Conservation (phyloP, 2,797 vertebrate genomes). For the Dermochelys coriacea region DNA sequence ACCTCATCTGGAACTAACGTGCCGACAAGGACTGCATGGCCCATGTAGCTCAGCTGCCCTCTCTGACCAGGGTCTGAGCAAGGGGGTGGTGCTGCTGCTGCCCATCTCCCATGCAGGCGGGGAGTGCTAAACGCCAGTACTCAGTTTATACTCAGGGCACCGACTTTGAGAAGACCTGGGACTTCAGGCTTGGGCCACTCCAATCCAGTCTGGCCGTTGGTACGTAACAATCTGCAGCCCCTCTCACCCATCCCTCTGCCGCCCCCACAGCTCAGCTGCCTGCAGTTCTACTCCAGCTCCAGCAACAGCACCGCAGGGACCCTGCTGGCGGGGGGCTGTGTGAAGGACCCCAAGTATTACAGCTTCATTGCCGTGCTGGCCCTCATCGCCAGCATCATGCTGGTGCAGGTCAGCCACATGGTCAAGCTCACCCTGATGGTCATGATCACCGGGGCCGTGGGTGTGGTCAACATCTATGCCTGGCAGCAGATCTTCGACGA, state of each 20-base stretch:
- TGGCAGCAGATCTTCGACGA: conserved; percentile 91
- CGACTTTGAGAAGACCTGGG: background rate
- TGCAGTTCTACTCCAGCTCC: conserved; percentile 78
- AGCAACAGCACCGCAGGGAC: conserved; percentile 76
- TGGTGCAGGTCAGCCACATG: conserved; percentile 96
- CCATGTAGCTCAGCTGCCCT: too few species aligned
- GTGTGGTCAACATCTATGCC: conserved; percentile 90
- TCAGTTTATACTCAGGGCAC: background rate
- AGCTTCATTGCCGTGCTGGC: conserved; percentile 90
- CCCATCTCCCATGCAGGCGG: too few species aligned
- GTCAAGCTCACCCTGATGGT: conserved; percentile 95
- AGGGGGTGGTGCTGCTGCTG: too few species aligned
- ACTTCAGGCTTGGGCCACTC: too few species aligned
- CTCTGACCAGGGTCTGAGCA: background rate
- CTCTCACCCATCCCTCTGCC: background rate
- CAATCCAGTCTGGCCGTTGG: too few species aligned
- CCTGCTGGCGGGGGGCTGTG: conserved; percentile 78
- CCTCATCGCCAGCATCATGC: conserved; percentile 91
- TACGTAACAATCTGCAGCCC: accelerated
- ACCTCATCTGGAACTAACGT: too few species aligned
- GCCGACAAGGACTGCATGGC: too few species aligned
- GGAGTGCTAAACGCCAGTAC: too few species aligned
- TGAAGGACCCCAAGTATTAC: conserved; percentile 92
- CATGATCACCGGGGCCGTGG: conserved; percentile 86
- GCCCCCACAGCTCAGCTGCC: conserved; percentile 88